Percentiles rank a stretch among this genome's conserved stretches.
Conservation (phyloP, 2,888 invertebrate genomes). For the Diaperis boleti region DNA sequence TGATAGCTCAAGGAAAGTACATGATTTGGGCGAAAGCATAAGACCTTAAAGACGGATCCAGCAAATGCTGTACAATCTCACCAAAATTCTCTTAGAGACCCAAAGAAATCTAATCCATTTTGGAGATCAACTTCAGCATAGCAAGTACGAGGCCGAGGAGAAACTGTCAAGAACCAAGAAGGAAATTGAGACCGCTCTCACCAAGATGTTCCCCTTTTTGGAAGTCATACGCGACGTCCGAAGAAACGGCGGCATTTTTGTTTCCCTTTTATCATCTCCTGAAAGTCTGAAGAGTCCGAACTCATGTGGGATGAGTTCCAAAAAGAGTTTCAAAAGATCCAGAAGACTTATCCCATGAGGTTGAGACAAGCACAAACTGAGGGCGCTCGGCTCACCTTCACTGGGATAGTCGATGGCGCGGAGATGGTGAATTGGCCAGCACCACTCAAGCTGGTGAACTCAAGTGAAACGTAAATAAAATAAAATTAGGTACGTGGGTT, state of each 20-base stretch:
- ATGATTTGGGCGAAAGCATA: constrained; percentile 83
- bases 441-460: constrained; percentile 85
- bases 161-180: constrained; percentile 77
- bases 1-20: constrained; percentile 82
- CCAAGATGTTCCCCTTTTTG: constrained; percentile 80
- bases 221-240: constrained; percentile 80
- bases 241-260: constrained; percentile 80
- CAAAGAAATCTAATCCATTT: constrained; percentile 80
- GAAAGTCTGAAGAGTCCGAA: constrained; percentile 81
- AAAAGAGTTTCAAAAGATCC: constrained; percentile 82
- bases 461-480: no score
- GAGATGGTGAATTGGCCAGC: constrained; percentile 84
- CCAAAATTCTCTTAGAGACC: constrained; percentile 81
- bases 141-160: constrained; percentile 89
- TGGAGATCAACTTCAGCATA: constrained; percentile 83
- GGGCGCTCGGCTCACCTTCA: constrained; percentile 72
- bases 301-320: constrained; percentile 82
- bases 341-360: constrained; percentile 82
- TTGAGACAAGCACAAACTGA: constrained; percentile 77
- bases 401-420: constrained; percentile 80
- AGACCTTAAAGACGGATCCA: constrained; percentile 78
- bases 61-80: constrained; percentile 74
- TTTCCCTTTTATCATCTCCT: constrained; percentile 79
- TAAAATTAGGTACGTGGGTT: no score
- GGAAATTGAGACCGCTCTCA: constrained; percentile 77